phyloP scores from a whole-genome alignment of 2,113 vertebrate genomes.

The Neopipo cinnamomea region DNA sequence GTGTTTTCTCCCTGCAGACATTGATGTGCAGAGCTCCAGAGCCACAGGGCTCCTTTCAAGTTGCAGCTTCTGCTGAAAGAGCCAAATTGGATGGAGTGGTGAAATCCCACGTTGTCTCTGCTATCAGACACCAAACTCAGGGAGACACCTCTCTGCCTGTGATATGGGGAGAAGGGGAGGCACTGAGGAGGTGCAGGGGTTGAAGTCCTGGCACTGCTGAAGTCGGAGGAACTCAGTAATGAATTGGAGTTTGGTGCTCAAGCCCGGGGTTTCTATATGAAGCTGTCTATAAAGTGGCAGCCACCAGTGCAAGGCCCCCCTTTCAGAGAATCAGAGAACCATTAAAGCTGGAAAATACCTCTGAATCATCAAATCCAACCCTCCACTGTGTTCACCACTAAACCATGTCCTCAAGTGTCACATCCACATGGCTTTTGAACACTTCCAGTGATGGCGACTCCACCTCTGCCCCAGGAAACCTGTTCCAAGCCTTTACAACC shows the following conservation, averaged over 20 bases:
- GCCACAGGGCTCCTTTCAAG: not conserved
- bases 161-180: not conserved
- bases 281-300: not conserved
- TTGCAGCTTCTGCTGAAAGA: not conserved
- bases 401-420: not conserved
- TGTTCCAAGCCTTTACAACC: not conserved
- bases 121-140: not conserved
- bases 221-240: not conserved
- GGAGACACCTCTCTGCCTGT: not conserved
- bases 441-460: not conserved
- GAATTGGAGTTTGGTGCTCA: not conserved
- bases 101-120: not conserved
- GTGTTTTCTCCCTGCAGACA: constrained; percentile 9
- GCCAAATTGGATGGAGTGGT: not conserved
- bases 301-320: not conserved
- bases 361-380: not conserved
- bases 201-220: not conserved
- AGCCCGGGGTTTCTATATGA: not conserved
- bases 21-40: not conserved
- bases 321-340: not conserved
- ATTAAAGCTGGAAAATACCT: not conserved
- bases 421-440: not conserved
- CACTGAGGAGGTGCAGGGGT: accelerated
- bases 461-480: not conserved
- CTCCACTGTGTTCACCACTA: not conserved